Evolutionary conservation across 30 jellyfish, hydroid and myxozoan genomes (phyloP), one percentile per base, ranked within the genome.

Genomic region (Cassiopea xamachana): DNA sequence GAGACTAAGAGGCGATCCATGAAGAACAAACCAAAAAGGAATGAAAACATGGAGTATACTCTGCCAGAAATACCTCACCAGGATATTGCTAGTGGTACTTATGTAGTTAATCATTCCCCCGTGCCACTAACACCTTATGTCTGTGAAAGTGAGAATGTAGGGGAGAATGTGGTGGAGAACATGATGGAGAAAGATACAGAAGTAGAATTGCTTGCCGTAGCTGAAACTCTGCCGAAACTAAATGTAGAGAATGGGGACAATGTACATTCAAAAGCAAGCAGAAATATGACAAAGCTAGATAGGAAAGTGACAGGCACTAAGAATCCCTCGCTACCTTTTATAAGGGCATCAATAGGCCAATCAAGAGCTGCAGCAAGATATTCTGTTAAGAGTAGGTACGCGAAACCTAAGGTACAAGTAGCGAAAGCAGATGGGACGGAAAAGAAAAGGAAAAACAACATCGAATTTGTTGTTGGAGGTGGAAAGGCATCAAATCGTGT

Each of bases 331-430:
- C 45, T 84, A 44, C 92, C 92, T 1, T 51, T 16, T 64, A 50
- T 71, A 44, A 73, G 46, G 73, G 75, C 71, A 14, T 51, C 89
- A 1, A 55, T 62, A 10, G 79, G 69, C 7, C 64, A 79, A 0
- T 47, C 69, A 51, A 77, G 58, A 58, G 68, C 84, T 2, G 49
- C 94, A 5, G 89, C 94, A 17, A 80, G 94, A 5, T 87, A 87
- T 46, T 46, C 94, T 0, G 75, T 87, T 17, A 87, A 87, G 55
- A 87, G 79, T 70, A 77, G 90, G 73, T 79, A 69, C 61, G 68
- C 39, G 48, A 48, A 1, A 2, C 16, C 27, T 0, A 68, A 79
- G 9, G 10, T 45, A 0, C 43, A 18, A 7, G 73, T 73, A n/a
- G 48, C 59, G 18, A 64, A 71, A 46, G 17, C 73, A 3, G 18